A percentile compares a stretch with the other conserved stretches of the same genome.
Evolutionary conservation across 2,797 vertebrate species (phyloP).

Genomic region (Alcedo quadribrachys): DNA sequence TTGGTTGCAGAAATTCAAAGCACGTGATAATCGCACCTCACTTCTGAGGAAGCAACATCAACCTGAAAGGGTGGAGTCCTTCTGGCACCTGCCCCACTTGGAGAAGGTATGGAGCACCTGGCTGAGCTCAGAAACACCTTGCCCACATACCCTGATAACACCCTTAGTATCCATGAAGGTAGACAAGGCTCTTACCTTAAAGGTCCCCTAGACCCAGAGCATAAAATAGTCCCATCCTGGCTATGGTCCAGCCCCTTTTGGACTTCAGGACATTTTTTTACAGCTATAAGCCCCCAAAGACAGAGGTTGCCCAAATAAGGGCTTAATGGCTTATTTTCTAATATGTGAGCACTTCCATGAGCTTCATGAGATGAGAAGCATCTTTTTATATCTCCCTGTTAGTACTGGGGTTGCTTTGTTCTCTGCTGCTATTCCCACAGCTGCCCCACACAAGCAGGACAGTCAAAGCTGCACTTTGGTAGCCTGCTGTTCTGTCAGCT

Average conservation of each 20-base stretch:
- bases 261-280: not conserved
- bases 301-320: not conserved
- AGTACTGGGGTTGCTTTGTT: not conserved
- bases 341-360: accelerated
- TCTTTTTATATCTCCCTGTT: not conserved
- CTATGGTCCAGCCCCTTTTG: not conserved
- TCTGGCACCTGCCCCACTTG: slow-evolving; percentile 80
- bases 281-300: not conserved
- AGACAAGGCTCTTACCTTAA: not conserved
- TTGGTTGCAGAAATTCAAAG: slow-evolving; percentile 55
- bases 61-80: slow-evolving; percentile 50
- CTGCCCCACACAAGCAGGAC: not conserved
- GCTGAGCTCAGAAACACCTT: accelerated
- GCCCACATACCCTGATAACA: accelerated
- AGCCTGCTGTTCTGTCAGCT: not conserved
- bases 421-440: not conserved
- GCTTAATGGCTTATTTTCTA: not conserved
- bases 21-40: slow-evolving; percentile 76
- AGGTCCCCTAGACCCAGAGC: not conserved
- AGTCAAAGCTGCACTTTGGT: not conserved
- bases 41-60: slow-evolving; percentile 75
- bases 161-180: not conserved
- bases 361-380: not conserved
- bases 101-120: slow-evolving; percentile 76
- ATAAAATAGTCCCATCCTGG: not conserved